Evolutionary conservation across 2,888 invertebrate species (phyloP), one percentile per base, ranked within the genome.

Genomic region (Leptopilina drosophilae): DNA sequence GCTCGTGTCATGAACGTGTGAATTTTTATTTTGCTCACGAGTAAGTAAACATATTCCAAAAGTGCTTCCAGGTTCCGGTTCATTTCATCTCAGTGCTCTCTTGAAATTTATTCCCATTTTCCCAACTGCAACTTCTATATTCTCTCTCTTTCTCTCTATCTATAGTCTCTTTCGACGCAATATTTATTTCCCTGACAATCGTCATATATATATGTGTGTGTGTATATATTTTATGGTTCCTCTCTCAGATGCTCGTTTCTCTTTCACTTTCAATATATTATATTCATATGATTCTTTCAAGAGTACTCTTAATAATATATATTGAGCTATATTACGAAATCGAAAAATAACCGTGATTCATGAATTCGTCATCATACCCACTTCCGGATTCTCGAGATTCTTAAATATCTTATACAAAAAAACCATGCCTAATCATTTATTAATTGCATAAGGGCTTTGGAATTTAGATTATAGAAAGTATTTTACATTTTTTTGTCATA

Each of bases 1-100:
- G 56, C 40, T n/a, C 56, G 33, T 56, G 56, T 73, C 73, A 33
- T 73, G 49, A 73, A 73, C 56, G 56, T 73, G 73, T 56, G 73
- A 73, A 73, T 73, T 73, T 73, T 73, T 73, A 73, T 73, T 73
- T 73, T 26, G 73, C 73, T 73, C 73, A 53, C 53, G 69, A 73
- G 53, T 53, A 56, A 73, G 53, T 73, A 73, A 73, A 73, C 69
- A 73, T 73, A 73, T 73, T 73, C 69, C 69, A 56, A 73, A 73
- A 73, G 73, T 73, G 56, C 73, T 73, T 73, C 73, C 56, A 73
- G 56, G 56, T 73, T 73, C 56, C 56, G 73, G 73, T 73, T 73
- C 73, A 73, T 73, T 73, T 73, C 73, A 73, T 73, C n/a, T n/a
- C 33, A 56, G 73, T 73, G 73, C 56, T 53, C 56, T 73, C 56